These are phyloP conservation scores for Agapostemon virescens DNA, from an alignment of 2,888 invertebrate species.

Conservation along the genomic window DNA sequence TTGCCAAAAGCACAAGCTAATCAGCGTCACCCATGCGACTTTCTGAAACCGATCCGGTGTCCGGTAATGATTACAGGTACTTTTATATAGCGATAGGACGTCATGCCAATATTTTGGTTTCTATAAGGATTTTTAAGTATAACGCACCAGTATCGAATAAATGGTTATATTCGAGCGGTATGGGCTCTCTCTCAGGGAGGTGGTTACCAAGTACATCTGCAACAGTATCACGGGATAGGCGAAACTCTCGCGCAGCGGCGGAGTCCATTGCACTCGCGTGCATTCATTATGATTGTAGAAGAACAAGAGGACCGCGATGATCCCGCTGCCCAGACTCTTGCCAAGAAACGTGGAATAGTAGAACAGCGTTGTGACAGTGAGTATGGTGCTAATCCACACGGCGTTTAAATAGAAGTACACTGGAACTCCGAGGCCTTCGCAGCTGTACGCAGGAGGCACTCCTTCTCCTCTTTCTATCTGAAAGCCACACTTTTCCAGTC, in stretches of 20 bases:
- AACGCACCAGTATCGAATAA: conserved; percentile 46
- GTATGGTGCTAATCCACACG: conserved; percentile 88
- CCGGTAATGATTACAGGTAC: no score
- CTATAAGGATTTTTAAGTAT: background rate
- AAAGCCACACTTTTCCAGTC: conserved; percentile 43
- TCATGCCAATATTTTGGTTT: conserved; percentile 4
- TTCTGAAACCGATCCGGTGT: no score
- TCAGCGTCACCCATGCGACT: conserved; percentile 66
- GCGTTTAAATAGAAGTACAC: conserved; percentile 91
- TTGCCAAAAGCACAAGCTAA: conserved; percentile 86
- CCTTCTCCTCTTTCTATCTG: conserved; percentile 85
- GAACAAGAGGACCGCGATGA: conserved; percentile 87
- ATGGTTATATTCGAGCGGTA: background rate
- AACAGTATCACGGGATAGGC: conserved; percentile 90
- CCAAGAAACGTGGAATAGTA: conserved; percentile 86
- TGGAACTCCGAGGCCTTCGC: conserved; percentile 90
- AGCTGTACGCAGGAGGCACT: conserved; percentile 85
- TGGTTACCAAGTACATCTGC: conserved; percentile 86
- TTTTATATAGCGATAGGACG: background rate
- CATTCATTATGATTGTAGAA: conserved; percentile 92
- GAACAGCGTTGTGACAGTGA: conserved; percentile 87
- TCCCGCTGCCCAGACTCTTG: conserved; percentile 87
- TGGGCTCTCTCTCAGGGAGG: conserved; percentile 67
- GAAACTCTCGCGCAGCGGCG: conserved; percentile 92
- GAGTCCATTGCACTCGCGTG: conserved; percentile 92